Evolutionary conservation across 1,140 invertebrate species (phyloP), one percentile per base, ranked within the genome.

Genomic region (Charaxes varanes): DNA sequence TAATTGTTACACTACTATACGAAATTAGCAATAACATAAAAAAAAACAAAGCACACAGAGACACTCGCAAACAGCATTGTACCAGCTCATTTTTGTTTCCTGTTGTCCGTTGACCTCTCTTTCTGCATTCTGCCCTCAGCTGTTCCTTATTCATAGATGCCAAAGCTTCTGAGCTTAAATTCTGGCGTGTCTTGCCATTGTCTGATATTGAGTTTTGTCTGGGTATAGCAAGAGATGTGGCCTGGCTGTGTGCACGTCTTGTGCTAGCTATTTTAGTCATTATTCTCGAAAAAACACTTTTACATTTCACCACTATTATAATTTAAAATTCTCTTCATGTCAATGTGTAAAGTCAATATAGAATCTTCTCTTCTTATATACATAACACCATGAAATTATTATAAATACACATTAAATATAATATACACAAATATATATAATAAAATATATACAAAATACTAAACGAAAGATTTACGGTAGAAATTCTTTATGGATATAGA

Each of bases 31-130:
- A 30, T 17, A 30, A 30, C 16, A 30, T 30, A 30, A 30, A 27
- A 16, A 12, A 34, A 41, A 26, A 38, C 45, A 36, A 31, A 26
- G 38, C 38, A 46, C 33, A n/a, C n/a, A 44, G 66, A 52, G 59
- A 78, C 71, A 69, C 57, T 76, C 60, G 64, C 61, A 53, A 61
- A 55, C 53, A 43, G 46, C 41, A 45, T 67, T 68, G 66, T 88
- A 88, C 88, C 88, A 89, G 79, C 77, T 89, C 88, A 44, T 81
- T 85, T 79, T 88, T 89, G 80, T 86, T 88, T 49, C 88, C 88
- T 30, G 85, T 84, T 5, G 86, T 85, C 59, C 86, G 87, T 56
- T 87, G 86, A 19, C 88, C 88, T 43, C 87, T 68, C 74, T 86
- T 86, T 46, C 87, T 77, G 74, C 87, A 88, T 69, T 88, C 87